phyloP scores from a whole-genome alignment of 2,888 invertebrate genomes.

The Polietes domitor region DNA sequence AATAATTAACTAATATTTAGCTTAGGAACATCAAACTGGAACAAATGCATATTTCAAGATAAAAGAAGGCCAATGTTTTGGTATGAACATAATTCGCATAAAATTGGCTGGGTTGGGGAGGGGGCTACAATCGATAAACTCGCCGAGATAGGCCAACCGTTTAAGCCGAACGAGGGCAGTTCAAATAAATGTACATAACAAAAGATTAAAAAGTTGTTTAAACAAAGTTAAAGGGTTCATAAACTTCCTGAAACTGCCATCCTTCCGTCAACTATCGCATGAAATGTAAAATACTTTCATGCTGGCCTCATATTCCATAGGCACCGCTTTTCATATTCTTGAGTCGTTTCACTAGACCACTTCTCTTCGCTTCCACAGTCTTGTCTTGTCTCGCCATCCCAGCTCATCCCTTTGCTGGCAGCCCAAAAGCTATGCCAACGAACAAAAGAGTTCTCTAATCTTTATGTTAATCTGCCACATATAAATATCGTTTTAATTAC shows the following conservation, averaged over 20 bases:
- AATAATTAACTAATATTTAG: not conserved
- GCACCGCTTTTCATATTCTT: not conserved
- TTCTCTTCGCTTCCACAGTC: no score
- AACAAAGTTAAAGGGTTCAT: no score
- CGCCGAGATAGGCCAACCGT: no score
- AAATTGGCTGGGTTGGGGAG: no score
- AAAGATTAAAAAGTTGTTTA: no score
- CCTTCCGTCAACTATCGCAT: not conserved
- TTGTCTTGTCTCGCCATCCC: no score
- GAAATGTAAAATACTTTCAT: not conserved
- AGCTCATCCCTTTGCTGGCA: no score
- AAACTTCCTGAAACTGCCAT: not conserved
- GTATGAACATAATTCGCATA: no score
- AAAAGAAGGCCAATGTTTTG: not conserved
- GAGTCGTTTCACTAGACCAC: not conserved
- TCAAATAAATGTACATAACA: no score
- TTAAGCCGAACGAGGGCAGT: no score
- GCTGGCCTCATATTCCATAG: not conserved
- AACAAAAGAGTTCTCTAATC: not conserved
- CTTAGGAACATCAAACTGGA: not conserved
- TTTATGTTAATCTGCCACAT: constrained; percentile 45
- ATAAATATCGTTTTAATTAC: constrained; percentile 56
- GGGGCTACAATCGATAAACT: no score
- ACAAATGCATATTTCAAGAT: not conserved
- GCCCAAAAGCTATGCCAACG: not conserved